Conservation (phyloP, 1,140 invertebrate species). For the Microvelia longipes region DNA sequence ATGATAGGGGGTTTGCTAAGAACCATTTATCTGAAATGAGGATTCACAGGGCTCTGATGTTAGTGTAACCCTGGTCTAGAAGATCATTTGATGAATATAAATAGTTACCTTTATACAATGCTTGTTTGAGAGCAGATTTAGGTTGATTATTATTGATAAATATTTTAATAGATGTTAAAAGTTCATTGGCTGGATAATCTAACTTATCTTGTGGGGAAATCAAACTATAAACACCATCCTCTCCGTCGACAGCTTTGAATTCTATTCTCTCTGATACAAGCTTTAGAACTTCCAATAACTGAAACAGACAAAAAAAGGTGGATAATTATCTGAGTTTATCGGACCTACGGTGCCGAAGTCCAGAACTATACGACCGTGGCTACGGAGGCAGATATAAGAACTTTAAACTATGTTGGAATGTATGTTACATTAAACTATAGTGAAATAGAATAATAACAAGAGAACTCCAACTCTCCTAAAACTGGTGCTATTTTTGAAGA, state of each 20-base stretch:
- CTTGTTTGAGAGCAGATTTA: slow-evolving; percentile 30
- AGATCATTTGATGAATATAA: too few species aligned
- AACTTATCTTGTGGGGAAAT: background rate
- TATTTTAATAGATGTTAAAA: slow-evolving; percentile 42
- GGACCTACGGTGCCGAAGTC: slow-evolving; percentile 40
- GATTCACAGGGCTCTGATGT: too few species aligned
- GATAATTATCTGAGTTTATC: slow-evolving; percentile 27
- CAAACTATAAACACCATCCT: background rate
- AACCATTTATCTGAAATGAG: too few species aligned
- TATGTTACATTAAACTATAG: too few species aligned
- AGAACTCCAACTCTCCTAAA: too few species aligned
- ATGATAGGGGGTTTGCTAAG: too few species aligned
- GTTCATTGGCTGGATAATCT: slow-evolving; percentile 23
- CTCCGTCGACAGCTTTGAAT: background rate
- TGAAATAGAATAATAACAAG: too few species aligned
- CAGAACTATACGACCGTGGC: too few species aligned
- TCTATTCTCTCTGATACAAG: slow-evolving; percentile 30
- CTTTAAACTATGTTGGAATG: too few species aligned
- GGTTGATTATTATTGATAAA: slow-evolving; percentile 34
- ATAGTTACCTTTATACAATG: slow-evolving; percentile 35
- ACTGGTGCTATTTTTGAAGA: too few species aligned
- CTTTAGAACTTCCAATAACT: slow-evolving; percentile 11
- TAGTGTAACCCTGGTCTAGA: too few species aligned
- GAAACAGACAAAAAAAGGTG: slow-evolving; percentile 3
- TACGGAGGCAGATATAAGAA: too few species aligned